These are phyloP conservation scores for honey bee (Apis mellifera) DNA, from an alignment of 1,140 invertebrate genomes.

Conservation along the genomic window Amel_HAv3.1 CM009932.2:7788501-7789000, in stretches of 20 bases:
- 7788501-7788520: constrained; percentile 7
- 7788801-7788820: neutral
- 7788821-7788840: constrained; percentile 6
- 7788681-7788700: constrained; percentile 28
- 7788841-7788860: constrained; percentile 52
- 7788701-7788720: constrained; percentile 31
- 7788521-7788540: constrained; percentile 24
- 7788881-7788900: constrained; percentile 94
- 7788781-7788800: neutral
- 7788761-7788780: neutral
- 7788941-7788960: constrained; percentile 78
- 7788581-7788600: constrained; percentile 27
- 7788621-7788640: neutral
- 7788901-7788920: constrained; percentile 96
- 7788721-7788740: constrained; percentile 68
- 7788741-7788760: constrained; percentile 51
- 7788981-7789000: constrained; percentile 11
- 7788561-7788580: constrained; percentile 34
- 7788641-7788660: neutral
- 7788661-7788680: constrained; percentile 22
- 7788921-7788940: constrained; percentile 88
- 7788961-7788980: neutral
- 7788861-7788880: constrained; percentile 65
- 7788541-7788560: constrained; percentile 37
- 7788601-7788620: constrained; percentile 21